Evolutionary conservation across 1,140 invertebrate species (phyloP), one percentile per base, ranked within the genome.

Genomic region (Sminthurinus signatus): DNA sequence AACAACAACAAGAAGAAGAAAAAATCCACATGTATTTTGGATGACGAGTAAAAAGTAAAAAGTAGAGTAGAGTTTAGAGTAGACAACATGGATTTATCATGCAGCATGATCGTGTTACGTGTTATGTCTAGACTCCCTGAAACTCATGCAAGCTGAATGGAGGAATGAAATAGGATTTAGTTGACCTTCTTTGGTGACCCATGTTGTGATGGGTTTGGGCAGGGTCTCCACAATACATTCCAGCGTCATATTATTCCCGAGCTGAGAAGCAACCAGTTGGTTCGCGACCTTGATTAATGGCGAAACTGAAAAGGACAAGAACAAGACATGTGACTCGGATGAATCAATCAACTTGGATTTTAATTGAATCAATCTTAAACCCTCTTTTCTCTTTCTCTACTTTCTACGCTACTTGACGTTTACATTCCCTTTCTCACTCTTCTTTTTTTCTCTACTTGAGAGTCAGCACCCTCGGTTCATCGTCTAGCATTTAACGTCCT

Each of bases 141-240:
- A 42, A 12, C 39, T n/a, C 39, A 42, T 42, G 10, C 10, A n/a
- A 42, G 10, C n/a, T 42, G n/a, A 42, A 12, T n/a, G 10, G n/a
- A 42, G 39, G 10, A 12, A 12, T n/a, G 39, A 42, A 42, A n/a
- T 42, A 42, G n/a, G 39, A 19, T 25, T 48, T 48, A 48, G 17
- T 48, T 8, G n/a, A 86, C 88, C 86, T 77, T 85, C 82, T 74
- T 87, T 85, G 68, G 83, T 82, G 73, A 85, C 86, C 91, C 91
- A 93, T 66, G 86, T 88, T 78, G 91, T 89, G 80, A 91, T 85
- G n/a, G 89, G 88, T 72, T 85, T 87, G 3, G 90, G 90, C 54
- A 87, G 91, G n/a, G 89, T 88, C 81, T 67, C 64, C 5, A 70
- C 59, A 5, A 28, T 23, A 51, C 64, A 70, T 73, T 91, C 86